Base-by-base conservation (phyloP, 2,888 invertebrate genomes). In the Drosophila paranaensis region DNA sequence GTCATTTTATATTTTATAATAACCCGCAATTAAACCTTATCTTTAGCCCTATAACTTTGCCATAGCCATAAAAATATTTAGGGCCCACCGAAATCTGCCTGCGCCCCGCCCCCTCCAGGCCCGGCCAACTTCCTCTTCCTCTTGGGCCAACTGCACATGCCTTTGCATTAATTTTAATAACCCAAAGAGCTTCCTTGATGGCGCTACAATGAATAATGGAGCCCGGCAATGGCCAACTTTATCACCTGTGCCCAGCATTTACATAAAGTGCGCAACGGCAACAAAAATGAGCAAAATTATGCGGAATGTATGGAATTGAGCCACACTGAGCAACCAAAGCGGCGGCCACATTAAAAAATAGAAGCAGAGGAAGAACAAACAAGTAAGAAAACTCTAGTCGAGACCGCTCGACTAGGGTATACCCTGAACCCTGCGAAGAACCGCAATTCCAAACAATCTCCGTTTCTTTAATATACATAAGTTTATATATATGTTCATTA, bases 201-300 rank as follows among this genome's bases (percentile, higher is more conserved):
- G 81, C 77, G 81, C 77, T 71, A 77, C 74, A 72, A 77, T 87
- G 88, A 83, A 77, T 81, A 75, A 84, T 83, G 81, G 53, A 65
- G 61, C 56, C 42, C 45, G 54, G 67, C 66, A 71, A 58, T 58
- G 74, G 67, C 51, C 60, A 74, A 80, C 72, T 88, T 85, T 84
- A 84, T 84, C 84, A 84, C 84, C 84, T 84, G 88, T 70, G 80
- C 62, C 54, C 71, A 71, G 61, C 69, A 84, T 84, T 88, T 76
- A 74, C 88, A 84, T 84, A 78, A 82, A 86, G 81, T 66, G 63
- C 61, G 48, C 60, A 46, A 37, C 25, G 55, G 3, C 46, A 25
- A 46, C n/a, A 68, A 33, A 53, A 58, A 45, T 37, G 54, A 14
- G 48, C 48, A 60, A 58, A 62, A 74, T 43, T 72, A 63, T 69